Evolutionary conservation across 2,113 vertebrate species (phyloP).

Genomic region (Rana temporaria): DNA sequence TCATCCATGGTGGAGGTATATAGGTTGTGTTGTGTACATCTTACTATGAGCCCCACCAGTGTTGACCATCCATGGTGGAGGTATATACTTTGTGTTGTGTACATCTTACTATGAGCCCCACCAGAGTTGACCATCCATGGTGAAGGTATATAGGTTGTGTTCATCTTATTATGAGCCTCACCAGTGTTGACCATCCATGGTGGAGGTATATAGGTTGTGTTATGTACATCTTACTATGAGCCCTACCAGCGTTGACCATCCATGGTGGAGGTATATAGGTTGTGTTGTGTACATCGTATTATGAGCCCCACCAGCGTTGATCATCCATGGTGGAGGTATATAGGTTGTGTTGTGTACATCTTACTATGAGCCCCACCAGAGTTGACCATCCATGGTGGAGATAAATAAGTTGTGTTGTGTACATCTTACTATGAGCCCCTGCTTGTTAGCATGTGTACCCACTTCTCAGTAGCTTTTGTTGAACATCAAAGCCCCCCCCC

Average conservation of each 20-base stretch:
- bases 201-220: background rate
- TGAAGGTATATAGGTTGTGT: background rate
- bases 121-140: too few relatives aligned
- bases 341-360: background rate
- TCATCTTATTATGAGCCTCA: background rate
- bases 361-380: background rate
- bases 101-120: background rate
- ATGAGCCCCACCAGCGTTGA: too few relatives aligned
- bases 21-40: background rate
- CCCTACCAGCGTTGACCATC: too few relatives aligned
- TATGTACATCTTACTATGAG: background rate
- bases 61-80: background rate
- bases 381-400: background rate
- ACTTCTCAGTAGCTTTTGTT: background rate
- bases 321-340: background rate
- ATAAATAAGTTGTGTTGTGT: background rate
- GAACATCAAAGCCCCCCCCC: too few relatives aligned
- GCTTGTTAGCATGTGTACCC: background rate
- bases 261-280: background rate
- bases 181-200: too few relatives aligned
- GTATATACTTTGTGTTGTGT: background rate
- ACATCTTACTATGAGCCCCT: background rate
- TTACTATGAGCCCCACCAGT: background rate
- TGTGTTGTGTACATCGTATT: background rate
- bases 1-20: background rate